Base-by-base conservation (phyloP, 2,888 invertebrate species). In the Chrysodeixis includens region DNA sequence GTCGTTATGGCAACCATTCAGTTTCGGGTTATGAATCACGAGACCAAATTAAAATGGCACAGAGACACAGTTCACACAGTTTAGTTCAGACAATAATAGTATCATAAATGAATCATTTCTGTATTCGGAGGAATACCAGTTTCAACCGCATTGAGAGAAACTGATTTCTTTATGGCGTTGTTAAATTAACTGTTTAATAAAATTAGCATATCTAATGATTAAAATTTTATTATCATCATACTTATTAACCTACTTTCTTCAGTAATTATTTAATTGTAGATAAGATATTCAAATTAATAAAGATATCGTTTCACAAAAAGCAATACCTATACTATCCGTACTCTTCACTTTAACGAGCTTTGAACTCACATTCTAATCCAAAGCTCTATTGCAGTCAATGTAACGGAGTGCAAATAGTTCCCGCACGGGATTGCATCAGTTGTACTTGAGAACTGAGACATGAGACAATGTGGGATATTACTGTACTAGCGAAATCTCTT, bases 1-100 rank as follows among this genome's bases (percentile, higher is more conserved):
- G 76, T 82, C 65, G 77, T 78, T 76, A 82, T 83, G 71, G 80
- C 56, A 70, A 79, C 83, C 75, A 66, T 78, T 76, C 69, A 76
- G 56, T 78, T 20, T 71, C 65, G 32, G 52, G 16, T 30, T 64
- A 66, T 75, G 74, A 74, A 58, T 78, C 74, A 75, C 54, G 35
- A 3, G 54, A 61, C 57, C 51, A 53, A 69, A 77, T 58, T 53
- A 51, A 26, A 56, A 12, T 63, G 52, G 62, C 46, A 74, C 52
- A 62, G 18, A 49, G 18, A n/a, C n/a, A n/a, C n/a, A 10, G 14
- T 14, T 35, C 10, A 49, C 46, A 46, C 46, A 46, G 46, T 16
- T 49, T 10, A 2, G 46, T 49, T 12, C 4, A 49, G 46, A 46
- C 46, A 9, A 18, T 18, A 49, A 49, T 49, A 49, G 46, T 49